A percentile compares a stretch with the other conserved stretches of the same genome.
These are phyloP conservation scores for Chaetoderma sp. DNA, from an alignment of 2,888 invertebrate species.

Conservation along the genomic window DNA sequence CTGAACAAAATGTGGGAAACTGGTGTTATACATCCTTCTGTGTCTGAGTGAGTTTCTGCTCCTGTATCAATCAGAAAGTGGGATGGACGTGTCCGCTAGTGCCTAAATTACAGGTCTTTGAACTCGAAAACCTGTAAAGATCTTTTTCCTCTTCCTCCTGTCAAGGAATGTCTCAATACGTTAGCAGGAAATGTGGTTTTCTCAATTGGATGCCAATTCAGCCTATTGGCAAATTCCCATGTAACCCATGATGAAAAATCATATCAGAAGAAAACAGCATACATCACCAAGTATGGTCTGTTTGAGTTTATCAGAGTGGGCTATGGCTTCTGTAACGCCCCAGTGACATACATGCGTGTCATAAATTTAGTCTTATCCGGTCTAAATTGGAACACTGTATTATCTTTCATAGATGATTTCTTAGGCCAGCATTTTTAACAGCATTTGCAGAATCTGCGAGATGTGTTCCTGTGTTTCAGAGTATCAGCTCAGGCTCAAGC, in stretches of 20 bases:
- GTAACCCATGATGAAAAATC: constrained; percentile 19
- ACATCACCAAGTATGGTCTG: constrained; percentile 6
- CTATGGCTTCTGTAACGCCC: constrained; percentile 17
- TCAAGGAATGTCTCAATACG: constrained; percentile 26
- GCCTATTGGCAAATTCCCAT: constrained; percentile 25
- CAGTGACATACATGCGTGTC: constrained; percentile 9
- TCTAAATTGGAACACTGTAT: constrained; percentile 18
- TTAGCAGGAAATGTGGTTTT: constrained; percentile 24
- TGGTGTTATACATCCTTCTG: constrained; percentile 23
- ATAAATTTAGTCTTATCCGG: constrained; percentile 17
- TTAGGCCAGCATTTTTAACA: neutral
- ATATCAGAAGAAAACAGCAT: constrained; percentile 15
- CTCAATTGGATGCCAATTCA: constrained; percentile 35
- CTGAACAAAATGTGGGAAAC: constrained; percentile 23
- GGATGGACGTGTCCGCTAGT: constrained; percentile 27
- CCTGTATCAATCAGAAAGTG: constrained; percentile 26
- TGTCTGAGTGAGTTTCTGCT: constrained; percentile 26
- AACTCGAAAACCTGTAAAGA: constrained; percentile 30
- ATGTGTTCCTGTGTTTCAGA: neutral
- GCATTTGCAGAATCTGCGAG: neutral
- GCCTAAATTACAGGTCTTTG: constrained; percentile 29
- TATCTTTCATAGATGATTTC: constrained; percentile 27
- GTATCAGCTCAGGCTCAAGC: neutral
- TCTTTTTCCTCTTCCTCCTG: constrained; percentile 20
- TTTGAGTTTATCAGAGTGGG: constrained; percentile 6